A percentile compares a stretch with the other conserved stretches of the same genome.
Evolutionary conservation across 2,888 invertebrate species (phyloP).

Genomic region (Smittia aterrima): DNA sequence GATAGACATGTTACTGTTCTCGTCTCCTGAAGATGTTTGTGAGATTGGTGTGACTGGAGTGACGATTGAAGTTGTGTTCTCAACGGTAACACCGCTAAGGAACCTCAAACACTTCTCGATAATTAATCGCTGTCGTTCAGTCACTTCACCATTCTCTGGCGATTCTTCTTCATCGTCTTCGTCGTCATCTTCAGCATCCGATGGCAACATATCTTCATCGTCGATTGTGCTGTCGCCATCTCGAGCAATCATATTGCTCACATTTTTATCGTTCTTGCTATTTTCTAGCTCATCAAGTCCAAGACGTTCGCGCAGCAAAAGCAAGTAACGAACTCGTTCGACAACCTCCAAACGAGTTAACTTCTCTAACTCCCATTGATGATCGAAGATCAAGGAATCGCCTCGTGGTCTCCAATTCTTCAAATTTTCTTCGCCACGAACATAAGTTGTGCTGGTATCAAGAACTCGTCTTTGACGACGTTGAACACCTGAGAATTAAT

Average conservation of each 20-base stretch:
- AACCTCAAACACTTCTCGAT: slow-evolving; percentile 78
- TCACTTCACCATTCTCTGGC: slow-evolving; percentile 65
- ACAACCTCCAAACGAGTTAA: slow-evolving; percentile 94
- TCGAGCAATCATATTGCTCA: slow-evolving; percentile 92
- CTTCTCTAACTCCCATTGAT: slow-evolving; percentile 99
- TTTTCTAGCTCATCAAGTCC: slow-evolving; percentile 69
- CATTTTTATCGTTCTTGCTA: slow-evolving; percentile 87
- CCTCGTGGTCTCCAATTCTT: slow-evolving; percentile 98
- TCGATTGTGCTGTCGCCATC: slow-evolving; percentile 57
- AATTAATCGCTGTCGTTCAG: slow-evolving; percentile 75
- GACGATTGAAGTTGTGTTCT: slow-evolving; percentile 54
- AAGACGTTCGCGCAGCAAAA: slow-evolving; percentile 85
- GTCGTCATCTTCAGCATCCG: slow-evolving; percentile 34
- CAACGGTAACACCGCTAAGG: slow-evolving; percentile 55
- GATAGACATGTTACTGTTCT: slow-evolving; percentile 72
- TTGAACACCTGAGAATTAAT: slow-evolving; percentile 70
- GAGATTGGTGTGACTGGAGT: slow-evolving; percentile 49
- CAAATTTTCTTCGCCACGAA: slow-evolving; percentile 96
- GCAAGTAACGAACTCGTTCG: slow-evolving; percentile 86
- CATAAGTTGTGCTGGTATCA: slow-evolving; percentile 97
- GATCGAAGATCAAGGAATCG: slow-evolving; percentile 97
- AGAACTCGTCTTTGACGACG: slow-evolving; percentile 92
- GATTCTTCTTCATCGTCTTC: slow-evolving; percentile 54
- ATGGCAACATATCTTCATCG: slow-evolving; percentile 55
- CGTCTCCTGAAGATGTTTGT: slow-evolving; percentile 63